phyloP scores from a whole-genome alignment of 2,113 vertebrate species.

The Cacatua alba region DNA sequence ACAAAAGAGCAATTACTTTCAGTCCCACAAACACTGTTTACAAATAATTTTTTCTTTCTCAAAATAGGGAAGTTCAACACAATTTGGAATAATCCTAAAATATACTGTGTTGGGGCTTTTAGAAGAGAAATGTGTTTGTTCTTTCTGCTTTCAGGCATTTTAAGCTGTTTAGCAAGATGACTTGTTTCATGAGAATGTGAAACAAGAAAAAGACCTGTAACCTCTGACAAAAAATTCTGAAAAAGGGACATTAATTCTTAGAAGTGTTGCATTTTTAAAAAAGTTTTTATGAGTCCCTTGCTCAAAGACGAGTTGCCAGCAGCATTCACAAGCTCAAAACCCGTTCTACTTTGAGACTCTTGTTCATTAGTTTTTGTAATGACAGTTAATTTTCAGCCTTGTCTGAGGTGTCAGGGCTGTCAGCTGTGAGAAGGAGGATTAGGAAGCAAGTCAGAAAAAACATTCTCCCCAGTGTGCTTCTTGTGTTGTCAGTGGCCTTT shows the following conservation, averaged over 20 bases:
- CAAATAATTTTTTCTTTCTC: neutral
- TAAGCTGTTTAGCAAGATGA: slow-evolving; percentile 55
- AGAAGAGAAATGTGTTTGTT: neutral
- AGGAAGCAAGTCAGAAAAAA: neutral
- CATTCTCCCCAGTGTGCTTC: neutral
- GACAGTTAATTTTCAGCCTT: slow-evolving; percentile 49
- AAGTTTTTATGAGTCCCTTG: neutral
- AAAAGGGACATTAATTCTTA: neutral
- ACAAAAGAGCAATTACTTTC: neutral
- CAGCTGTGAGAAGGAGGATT: slow-evolving; percentile 41
- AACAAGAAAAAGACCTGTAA: neutral
- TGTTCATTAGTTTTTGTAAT: neutral
- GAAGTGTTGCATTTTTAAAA: neutral
- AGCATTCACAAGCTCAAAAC: neutral
- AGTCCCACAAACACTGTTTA: neutral
- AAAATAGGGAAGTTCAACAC: neutral
- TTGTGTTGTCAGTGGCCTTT: slow-evolving; percentile 37
- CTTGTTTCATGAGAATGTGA: neutral
- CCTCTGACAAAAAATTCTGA: neutral
- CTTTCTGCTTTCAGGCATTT: slow-evolving; percentile 6
- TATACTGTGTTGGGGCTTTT: neutral
- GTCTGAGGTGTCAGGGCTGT: slow-evolving; percentile 49
- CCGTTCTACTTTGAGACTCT: neutral
- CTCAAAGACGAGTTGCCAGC: neutral
- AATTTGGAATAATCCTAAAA: neutral